Conservation (phyloP, 2,888 invertebrate genomes). For the Camponotus fellah region DNA sequence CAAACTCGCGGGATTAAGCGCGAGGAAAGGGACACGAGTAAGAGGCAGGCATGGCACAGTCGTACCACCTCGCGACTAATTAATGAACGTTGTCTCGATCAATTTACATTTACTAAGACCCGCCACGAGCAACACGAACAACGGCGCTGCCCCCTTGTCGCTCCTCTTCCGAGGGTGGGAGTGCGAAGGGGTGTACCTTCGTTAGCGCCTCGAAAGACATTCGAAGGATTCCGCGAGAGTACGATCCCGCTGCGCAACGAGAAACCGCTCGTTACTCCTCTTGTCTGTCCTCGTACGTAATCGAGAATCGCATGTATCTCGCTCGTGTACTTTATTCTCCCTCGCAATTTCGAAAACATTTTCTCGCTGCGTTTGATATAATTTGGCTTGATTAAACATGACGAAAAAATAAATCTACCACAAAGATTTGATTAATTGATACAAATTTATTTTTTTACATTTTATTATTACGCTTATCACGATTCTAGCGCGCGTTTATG, state of each 20-base stretch:
- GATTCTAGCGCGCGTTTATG: constrained; percentile 1
- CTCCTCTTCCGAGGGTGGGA: constrained; percentile 39
- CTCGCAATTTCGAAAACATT: not conserved
- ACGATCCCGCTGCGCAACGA: constrained; percentile 66
- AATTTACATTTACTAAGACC: constrained; percentile 84
- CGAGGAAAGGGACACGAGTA: constrained; percentile 35
- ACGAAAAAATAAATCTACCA: not conserved
- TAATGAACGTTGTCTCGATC: constrained; percentile 84
- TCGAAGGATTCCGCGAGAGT: constrained; percentile 61
- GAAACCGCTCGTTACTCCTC: constrained; percentile 21
- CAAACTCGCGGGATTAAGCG: constrained; percentile 11
- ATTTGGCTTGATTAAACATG: not conserved
- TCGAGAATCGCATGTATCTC: not conserved
- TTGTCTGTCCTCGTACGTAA: constrained; percentile 1
- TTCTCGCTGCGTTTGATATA: constrained; percentile 28
- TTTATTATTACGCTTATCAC: constrained; percentile 8
- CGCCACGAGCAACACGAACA: constrained; percentile 58
- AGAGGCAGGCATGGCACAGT: constrained; percentile 63
- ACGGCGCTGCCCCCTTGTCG: constrained; percentile 26
- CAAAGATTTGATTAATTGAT: not conserved
- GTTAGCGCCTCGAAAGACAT: constrained; percentile 75
- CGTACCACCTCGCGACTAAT: constrained; percentile 83
- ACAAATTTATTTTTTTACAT: not conserved
- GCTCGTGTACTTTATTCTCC: not conserved
- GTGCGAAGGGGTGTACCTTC: constrained; percentile 77